Conservation (phyloP, 2,113 vertebrate species). For the Crypturellus undulatus region DNA sequence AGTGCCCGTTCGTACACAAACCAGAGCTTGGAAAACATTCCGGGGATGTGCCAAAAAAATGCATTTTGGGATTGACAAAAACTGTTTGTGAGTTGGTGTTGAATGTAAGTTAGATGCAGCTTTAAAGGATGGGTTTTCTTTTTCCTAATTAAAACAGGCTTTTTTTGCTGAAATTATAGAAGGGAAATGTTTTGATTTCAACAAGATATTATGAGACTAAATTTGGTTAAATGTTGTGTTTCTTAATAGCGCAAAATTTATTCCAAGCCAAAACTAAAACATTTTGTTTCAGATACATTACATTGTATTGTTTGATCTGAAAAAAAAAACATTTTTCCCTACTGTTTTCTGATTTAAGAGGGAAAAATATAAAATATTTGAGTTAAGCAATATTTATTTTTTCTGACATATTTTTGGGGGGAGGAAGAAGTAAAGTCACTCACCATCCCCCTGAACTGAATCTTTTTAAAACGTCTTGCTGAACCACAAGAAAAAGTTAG, state of each 20-base stretch:
- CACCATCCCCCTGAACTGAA: neutral
- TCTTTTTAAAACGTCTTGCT: neutral
- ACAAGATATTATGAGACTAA: neutral
- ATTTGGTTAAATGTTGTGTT: slow-evolving; percentile 35
- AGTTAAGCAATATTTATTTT: neutral
- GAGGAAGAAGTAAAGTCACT: neutral
- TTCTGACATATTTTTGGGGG: neutral
- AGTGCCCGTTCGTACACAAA: neutral
- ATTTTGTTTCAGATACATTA: slow-evolving; percentile 14
- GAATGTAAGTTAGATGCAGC: neutral
- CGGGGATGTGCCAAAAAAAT: neutral
- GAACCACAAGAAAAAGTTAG: neutral
- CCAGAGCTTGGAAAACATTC: neutral
- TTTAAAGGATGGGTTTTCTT: neutral
- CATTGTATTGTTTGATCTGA: neutral
- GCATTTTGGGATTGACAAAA: neutral
- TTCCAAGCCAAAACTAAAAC: neutral
- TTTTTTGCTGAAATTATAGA: neutral
- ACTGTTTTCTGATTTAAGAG: neutral
- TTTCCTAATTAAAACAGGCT: neutral
- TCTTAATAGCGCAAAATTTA: slow-evolving; percentile 29
- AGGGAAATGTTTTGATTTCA: slow-evolving; percentile 30
- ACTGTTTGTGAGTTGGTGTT: neutral
- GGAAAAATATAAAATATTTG: neutral
- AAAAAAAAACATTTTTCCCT: neutral